Evolutionary conservation across 2,797 vertebrate species (phyloP).

Genomic region (Phoxinus dragarum): DNA sequence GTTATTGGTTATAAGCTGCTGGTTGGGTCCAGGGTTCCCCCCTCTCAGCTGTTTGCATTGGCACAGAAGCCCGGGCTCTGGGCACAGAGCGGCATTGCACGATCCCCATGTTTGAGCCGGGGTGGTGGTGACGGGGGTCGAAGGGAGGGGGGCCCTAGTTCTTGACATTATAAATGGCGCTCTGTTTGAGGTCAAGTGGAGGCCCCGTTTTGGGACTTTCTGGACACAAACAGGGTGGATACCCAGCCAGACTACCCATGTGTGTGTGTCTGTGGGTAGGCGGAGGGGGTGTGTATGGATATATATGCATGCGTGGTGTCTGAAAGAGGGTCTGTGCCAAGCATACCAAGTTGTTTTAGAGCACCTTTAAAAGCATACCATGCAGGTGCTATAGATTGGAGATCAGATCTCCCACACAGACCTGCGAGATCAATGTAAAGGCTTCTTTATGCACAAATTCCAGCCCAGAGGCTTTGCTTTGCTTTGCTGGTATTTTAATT

Average conservation of each 20-base stretch:
- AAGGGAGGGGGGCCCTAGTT: slow-evolving; percentile 50
- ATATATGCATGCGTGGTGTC: slow-evolving; percentile 66
- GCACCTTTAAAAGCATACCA: slow-evolving; percentile 61
- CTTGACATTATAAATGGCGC: slow-evolving; percentile 77
- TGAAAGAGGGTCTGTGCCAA: slow-evolving; percentile 59
- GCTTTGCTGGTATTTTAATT: background rate
- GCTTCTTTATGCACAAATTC: slow-evolving; percentile 10
- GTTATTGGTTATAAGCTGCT: slow-evolving; percentile 69
- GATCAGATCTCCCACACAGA: slow-evolving; percentile 57
- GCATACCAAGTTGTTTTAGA: slow-evolving; percentile 68
- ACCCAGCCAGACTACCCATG: slow-evolving; percentile 65
- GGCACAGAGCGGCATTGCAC: slow-evolving; percentile 63
- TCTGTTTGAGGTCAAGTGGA: slow-evolving; percentile 77
- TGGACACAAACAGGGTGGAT: slow-evolving; percentile 67
- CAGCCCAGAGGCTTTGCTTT: background rate
- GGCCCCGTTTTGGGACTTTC: slow-evolving; percentile 71
- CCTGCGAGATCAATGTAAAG: slow-evolving; percentile 36
- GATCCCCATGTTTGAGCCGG: slow-evolving; percentile 72
- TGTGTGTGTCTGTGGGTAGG: slow-evolving; percentile 64
- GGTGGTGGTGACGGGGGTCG: slow-evolving; percentile 57
- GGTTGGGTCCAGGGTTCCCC: slow-evolving; percentile 68
- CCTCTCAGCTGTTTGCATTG: slow-evolving; percentile 74
- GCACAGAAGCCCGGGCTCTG: slow-evolving; percentile 62
- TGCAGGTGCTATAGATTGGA: slow-evolving; percentile 69
- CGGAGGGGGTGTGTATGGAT: slow-evolving; percentile 27